Conservation (phyloP, 2,888 invertebrate species). For the Ophion obscuratus region DNA sequence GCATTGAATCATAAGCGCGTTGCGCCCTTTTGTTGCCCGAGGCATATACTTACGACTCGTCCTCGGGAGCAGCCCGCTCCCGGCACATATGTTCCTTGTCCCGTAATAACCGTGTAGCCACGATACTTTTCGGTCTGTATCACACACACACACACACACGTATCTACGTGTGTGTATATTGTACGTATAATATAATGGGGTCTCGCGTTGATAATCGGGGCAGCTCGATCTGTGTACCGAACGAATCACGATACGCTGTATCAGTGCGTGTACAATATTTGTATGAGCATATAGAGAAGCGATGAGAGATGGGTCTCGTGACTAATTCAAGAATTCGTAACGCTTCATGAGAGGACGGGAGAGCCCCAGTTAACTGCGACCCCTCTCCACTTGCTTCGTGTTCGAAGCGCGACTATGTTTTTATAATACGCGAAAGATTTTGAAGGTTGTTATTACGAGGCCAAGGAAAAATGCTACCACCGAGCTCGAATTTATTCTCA, state of each 20-base stretch:
- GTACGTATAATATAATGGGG: neutral
- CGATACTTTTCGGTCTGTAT: conserved; percentile 36
- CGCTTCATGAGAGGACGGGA: conserved; percentile 58
- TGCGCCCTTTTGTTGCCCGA: conserved; percentile 7
- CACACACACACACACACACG: neutral
- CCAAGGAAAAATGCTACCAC: too few relatives aligned
- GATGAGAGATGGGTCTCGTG: conserved; percentile 70
- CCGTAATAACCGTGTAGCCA: conserved; percentile 77
- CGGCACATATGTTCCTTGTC: conserved; percentile 78
- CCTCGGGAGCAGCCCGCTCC: conserved; percentile 27
- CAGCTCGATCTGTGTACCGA: neutral
- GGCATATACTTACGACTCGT: conserved; percentile 20
- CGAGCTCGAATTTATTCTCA: too few relatives aligned
- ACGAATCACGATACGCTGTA: conserved; percentile 37
- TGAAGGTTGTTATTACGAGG: too few relatives aligned
- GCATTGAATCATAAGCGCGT: conserved; percentile 49
- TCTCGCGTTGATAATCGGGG: conserved; percentile 25
- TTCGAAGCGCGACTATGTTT: neutral
- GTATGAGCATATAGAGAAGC: conserved; percentile 18
- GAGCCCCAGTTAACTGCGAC: conserved; percentile 65
- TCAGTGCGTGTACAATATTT: conserved; percentile 18
- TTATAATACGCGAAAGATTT: neutral
- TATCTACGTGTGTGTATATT: neutral
- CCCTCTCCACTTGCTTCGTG: neutral
- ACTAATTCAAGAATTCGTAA: conserved; percentile 75